These are phyloP conservation scores for Aviceda subcristata DNA, from an alignment of 2,113 vertebrate species.

Conservation along the genomic window DNA sequence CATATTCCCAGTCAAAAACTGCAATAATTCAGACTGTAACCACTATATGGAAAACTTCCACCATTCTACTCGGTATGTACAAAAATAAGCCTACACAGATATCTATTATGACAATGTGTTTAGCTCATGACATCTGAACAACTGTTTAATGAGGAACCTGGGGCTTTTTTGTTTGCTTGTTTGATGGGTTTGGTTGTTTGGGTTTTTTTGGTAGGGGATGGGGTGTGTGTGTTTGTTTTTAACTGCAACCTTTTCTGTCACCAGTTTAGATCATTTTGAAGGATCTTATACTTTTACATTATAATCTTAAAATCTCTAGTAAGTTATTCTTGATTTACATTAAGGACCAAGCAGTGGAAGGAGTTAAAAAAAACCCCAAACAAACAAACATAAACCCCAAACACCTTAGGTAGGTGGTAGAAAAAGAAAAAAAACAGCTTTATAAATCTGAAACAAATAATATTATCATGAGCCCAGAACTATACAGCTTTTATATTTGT, in stretches of 20 bases:
- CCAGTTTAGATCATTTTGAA: background rate
- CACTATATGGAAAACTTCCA: background rate
- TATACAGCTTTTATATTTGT: background rate
- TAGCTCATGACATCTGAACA: background rate
- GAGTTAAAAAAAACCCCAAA: too few species aligned
- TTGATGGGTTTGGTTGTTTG: background rate
- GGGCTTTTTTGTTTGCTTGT: background rate
- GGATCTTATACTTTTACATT: background rate
- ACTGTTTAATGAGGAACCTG: background rate
- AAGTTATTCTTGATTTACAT: background rate
- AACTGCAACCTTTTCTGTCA: background rate
- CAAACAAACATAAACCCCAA: background rate
- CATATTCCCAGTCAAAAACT: background rate
- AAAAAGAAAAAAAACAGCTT: background rate
- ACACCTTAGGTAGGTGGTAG: accelerated
- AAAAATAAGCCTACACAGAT: background rate
- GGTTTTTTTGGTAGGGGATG: accelerated
- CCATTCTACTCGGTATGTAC: background rate
- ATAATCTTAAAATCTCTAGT: background rate
- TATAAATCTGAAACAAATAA: background rate
- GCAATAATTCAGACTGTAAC: background rate
- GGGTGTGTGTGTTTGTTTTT: background rate
- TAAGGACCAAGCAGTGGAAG: background rate
- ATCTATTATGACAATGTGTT: background rate
- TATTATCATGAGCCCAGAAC: background rate